These are phyloP conservation scores for Ormyrus thymus DNA, from an alignment of 2,888 invertebrate genomes.

Conservation along the genomic window DNA sequence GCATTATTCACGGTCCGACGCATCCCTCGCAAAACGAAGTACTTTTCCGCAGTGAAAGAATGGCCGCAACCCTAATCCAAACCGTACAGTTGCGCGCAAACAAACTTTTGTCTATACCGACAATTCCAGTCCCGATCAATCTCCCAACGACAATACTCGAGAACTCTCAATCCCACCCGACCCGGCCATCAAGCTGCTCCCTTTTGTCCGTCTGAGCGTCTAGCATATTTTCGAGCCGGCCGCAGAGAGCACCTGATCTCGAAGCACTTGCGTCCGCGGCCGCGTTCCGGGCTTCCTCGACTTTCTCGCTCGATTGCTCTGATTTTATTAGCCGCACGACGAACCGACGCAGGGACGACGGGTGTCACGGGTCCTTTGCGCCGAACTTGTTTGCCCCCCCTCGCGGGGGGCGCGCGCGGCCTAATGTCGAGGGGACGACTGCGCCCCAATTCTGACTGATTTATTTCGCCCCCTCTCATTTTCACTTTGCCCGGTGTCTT, in stretches of 20 bases:
- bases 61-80: no score
- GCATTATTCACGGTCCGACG: no score
- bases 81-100: no score
- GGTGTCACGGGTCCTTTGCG: constrained; percentile 13
- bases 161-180: neutral
- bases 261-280: constrained; percentile 4
- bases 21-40: no score
- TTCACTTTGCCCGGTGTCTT: constrained; percentile 4
- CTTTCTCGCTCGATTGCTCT: constrained; percentile 33
- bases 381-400: constrained; percentile 40
- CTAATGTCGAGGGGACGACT: constrained; percentile 14
- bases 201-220: neutral
- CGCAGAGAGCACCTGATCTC: neutral
- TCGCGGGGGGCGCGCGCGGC: neutral
- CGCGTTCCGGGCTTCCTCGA: neutral
- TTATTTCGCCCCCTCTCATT: constrained; percentile 23
- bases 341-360: neutral
- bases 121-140: no score
- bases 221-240: neutral
- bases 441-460: constrained; percentile 26
- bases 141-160: neutral
- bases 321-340: constrained; percentile 34
- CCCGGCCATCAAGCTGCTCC: constrained; percentile 5
- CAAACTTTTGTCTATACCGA: no score
- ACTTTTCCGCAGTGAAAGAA: no score